Conservation (phyloP, 2,113 vertebrate genomes). For the Cyanoramphus novaezelandiae region DNA sequence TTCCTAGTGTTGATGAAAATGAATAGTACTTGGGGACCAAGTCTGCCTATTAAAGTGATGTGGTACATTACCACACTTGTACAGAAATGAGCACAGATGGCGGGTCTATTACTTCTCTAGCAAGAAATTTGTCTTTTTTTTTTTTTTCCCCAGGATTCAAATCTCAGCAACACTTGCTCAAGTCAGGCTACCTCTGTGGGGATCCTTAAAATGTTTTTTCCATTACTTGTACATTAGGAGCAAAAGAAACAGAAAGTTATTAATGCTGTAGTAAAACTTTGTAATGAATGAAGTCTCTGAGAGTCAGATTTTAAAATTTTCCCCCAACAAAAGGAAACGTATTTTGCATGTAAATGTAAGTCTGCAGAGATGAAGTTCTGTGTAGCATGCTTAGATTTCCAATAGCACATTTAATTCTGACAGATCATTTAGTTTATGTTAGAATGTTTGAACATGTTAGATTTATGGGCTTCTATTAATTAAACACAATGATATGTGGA, state of each 20-base stretch:
- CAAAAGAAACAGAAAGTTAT: conserved; percentile 33
- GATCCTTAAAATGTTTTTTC: conserved; percentile 44
- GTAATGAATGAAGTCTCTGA: conserved; percentile 28
- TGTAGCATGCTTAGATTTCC: not conserved
- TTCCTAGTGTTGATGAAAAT: conserved; percentile 61
- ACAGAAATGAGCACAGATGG: conserved; percentile 78
- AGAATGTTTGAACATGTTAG: conserved; percentile 2
- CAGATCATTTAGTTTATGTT: conserved; percentile 21
- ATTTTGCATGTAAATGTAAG: conserved; percentile 47
- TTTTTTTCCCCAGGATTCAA: conserved; percentile 4
- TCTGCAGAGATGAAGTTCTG: conserved; percentile 7
- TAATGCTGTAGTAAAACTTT: conserved; percentile 63
- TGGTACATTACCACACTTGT: conserved; percentile 65
- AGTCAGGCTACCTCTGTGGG: conserved; percentile 40
- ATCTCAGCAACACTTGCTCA: conserved; percentile 43
- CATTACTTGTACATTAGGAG: conserved; percentile 43
- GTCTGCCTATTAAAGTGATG: conserved; percentile 50
- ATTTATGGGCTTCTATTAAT: not conserved
- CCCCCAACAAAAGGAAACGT: not conserved
- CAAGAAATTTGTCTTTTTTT: conserved; percentile 64
- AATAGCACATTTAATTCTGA: not conserved
- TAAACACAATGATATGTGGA: not conserved
- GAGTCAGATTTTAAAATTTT: not conserved
- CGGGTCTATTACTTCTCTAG: conserved; percentile 72
- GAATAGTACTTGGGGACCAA: conserved; percentile 49